Conservation (phyloP, 2,113 vertebrate genomes). For the Neofelis nebulosa region DNA sequence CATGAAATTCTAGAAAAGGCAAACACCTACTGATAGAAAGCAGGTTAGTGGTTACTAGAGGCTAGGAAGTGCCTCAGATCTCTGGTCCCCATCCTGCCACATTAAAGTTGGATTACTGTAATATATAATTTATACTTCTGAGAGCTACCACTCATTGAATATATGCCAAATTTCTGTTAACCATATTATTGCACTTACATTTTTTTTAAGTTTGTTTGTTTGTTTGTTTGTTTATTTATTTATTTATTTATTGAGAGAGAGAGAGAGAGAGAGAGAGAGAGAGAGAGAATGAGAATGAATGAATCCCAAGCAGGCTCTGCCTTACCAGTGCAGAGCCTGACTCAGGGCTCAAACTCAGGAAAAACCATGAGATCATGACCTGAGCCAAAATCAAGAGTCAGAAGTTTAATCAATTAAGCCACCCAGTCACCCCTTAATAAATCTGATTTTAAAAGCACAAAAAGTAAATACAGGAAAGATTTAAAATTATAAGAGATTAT, state of each 20-base stretch:
- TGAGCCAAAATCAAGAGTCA: no score
- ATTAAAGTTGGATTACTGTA: neutral
- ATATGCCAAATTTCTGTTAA: neutral
- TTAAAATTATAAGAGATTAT: neutral
- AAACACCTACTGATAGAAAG: neutral
- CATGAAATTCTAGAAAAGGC: neutral
- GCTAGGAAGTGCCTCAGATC: neutral
- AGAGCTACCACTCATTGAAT: neutral
- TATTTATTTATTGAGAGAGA: no score
- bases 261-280: no score
- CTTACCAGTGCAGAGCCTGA: no score
- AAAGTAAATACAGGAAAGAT: neutral
- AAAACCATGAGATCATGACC: no score
- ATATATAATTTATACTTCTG: neutral
- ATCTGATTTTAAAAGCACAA: neutral
- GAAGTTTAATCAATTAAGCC: no score
- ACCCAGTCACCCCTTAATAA: neutral
- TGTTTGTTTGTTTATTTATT: no score
- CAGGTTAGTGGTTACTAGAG: neutral
- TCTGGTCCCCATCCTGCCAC: neutral
- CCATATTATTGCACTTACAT: neutral
- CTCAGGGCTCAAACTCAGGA: no score
- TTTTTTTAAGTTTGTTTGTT: no score
- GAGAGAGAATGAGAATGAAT: no score
- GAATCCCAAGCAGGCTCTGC: no score